phyloP scores from a whole-genome alignment of 2,113 vertebrate genomes.

The Gopherus evgoodei region DNA sequence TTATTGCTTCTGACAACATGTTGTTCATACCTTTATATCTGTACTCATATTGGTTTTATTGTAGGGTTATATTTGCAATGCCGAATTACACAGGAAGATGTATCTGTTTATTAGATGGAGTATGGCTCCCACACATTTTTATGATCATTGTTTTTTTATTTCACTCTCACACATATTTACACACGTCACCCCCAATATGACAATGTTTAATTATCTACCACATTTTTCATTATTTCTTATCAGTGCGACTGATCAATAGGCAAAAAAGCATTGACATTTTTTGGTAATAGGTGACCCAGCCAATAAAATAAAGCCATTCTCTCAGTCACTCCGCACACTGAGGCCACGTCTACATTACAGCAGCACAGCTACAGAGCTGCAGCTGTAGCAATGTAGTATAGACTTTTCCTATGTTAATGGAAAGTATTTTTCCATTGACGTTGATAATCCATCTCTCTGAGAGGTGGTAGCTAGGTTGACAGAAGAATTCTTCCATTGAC shows the following conservation, averaged over 20 bases:
- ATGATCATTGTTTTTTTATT: not conserved
- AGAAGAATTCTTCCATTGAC: not conserved
- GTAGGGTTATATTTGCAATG: conserved; percentile 33
- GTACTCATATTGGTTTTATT: conserved; percentile 46
- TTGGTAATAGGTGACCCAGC: conserved; percentile 23
- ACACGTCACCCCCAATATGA: not conserved
- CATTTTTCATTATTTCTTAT: not conserved
- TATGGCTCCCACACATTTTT: conserved; percentile 9
- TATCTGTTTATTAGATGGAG: conserved; percentile 33
- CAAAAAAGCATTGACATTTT: conserved; percentile 13
- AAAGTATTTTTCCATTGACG: not conserved
- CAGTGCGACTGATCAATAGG: not conserved
- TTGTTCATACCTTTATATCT: conserved; percentile 63
- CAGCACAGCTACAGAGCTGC: not conserved
- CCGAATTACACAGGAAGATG: conserved; percentile 42
- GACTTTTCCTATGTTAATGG: not conserved
- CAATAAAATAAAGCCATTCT: conserved; percentile 49
- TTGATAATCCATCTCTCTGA: not conserved
- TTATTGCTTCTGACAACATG: conserved; percentile 68
- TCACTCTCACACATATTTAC: not conserved
- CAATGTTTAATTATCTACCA: not conserved
- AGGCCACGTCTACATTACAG: not conserved
- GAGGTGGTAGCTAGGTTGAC: not conserved
- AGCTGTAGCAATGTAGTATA: not conserved
- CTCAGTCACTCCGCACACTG: conserved; percentile 1